phyloP scores from a whole-genome alignment of 2,113 vertebrate species.

The Gnathonemus longibarbis region DNA sequence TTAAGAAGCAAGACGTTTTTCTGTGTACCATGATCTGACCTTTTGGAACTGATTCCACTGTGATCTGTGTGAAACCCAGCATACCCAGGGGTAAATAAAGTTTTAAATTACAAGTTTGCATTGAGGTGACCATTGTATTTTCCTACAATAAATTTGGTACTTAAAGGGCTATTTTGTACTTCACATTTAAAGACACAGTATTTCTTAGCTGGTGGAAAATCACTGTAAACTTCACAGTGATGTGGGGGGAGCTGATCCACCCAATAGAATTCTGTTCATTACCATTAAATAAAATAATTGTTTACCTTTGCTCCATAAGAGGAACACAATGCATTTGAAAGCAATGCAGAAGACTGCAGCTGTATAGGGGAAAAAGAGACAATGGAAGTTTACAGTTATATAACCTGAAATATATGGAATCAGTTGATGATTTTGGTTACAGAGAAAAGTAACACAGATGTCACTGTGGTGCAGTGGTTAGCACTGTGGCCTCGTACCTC shows the following conservation, averaged over 20 bases:
- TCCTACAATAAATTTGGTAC: not conserved
- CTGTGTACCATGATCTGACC: not conserved
- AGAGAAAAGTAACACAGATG: not conserved
- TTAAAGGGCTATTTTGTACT: not conserved
- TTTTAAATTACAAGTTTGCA: not conserved
- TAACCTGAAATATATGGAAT: not conserved
- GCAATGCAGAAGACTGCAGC: no score
- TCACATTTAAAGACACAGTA: not conserved
- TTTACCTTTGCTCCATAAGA: no score
- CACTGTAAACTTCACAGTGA: not conserved
- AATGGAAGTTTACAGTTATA: no score
- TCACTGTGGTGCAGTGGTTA: no score
- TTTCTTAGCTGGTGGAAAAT: not conserved
- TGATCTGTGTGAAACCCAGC: not conserved
- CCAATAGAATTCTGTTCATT: not conserved
- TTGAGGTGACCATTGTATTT: not conserved
- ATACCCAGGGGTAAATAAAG: not conserved
- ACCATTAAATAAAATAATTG: no score
- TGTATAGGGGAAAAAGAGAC: no score
- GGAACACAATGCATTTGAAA: no score
- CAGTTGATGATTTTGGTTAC: not conserved
- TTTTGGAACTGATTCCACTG: not conserved
- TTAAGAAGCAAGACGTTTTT: not conserved
- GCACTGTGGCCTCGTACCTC: no score
- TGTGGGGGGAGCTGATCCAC: not conserved